Base-by-base conservation (phyloP, 2,797 vertebrate species). In the Lepidocolaptes lacrymiger region DNA sequence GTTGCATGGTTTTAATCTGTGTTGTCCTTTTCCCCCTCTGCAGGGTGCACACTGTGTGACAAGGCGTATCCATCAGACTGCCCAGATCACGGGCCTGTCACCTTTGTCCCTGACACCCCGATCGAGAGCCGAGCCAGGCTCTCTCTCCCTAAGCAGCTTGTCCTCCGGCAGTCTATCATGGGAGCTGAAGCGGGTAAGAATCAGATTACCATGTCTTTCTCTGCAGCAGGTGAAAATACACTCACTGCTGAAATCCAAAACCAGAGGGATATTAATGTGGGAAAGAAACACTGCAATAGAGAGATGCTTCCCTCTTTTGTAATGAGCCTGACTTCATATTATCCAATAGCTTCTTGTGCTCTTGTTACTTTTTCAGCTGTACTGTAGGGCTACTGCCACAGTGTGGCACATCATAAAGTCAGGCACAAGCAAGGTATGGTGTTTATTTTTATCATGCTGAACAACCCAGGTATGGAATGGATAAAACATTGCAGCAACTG, bases 11-110 rank as follows among this genome's bases (percentile, higher is more conserved):
- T 78, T 68, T 51, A 69, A 92, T 79, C 13, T 11, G 36, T 30
- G 39, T 62, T 94, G 63, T 84, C 76, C 93, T 46, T 56, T 77
- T 68, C 12, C 62, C 24, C 66, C 41, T 24, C 34, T 54, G 28
- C 80, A 99, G 99, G 99, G 99, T 99, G 99, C 94, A 99, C 99
- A 2, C 98, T 99, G 43, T 99, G 99, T 96, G 99, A 99, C 96
- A 98, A 99, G 92, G 99, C 99, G 0, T 99, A 99, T 93, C 98
- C 98, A 27, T 99, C 99, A 4, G 99, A 99, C 97, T 99, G 99
- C 93, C 99, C 99, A 0, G 99, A 99, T 66, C 99, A 99, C 0
- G 99, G 99, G 37, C 99, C 99, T 0, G 99, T 99, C 97, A 99
- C 99, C 66, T 99, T 99, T 94, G 98, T 99, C 97, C 98, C 98